Evolutionary conservation across 2,888 invertebrate species (phyloP), one percentile per base, ranked within the genome.

Genomic region (Leuctra nigra): DNA sequence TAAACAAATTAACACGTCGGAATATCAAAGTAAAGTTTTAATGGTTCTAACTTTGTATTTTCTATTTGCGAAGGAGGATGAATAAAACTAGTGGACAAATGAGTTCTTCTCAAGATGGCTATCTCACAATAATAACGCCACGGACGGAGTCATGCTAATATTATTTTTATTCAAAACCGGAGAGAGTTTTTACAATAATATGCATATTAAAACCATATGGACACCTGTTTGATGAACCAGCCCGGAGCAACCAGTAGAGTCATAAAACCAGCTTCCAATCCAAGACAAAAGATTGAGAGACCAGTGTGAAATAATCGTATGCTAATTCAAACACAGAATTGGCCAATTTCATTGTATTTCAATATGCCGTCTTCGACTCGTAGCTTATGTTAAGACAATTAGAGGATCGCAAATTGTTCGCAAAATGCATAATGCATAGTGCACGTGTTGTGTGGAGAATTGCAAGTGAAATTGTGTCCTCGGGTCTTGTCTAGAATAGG

Each of bases 291-390:
- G 44, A 22, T 20, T 11, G n/a, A n/a, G 23, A 29, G n/a, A 23
- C 20, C 44, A 44, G 7, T 7, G 29, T 29, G 29, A 29, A 29
- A 29, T 44, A n/a, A 44, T n/a, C n/a, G n/a, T 44, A 44, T 44
- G 44, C 44, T 44, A 44, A 44, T 44, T 44, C 23, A n/a, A 20
- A 7, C n/a, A 22, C 18, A 20, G 44, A 44, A 44, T 44, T 44
- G 44, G 23, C 44, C 44, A 44, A 44, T 44, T 44, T 44, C 22
- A 44, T 44, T 44, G 44, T 44, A 44, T 44, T 44, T 44, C 44
- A 44, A 29, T 29, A 29, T 6, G 11, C 11, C 29, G n/a, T n/a
- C 29, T 29, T 29, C 29, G 44, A 4, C 29, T 29, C n/a, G n/a
- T n/a, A n/a, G n/a, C 23, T 44, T 20, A 44, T 44, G 44, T 44